A percentile compares a stretch with the other conserved stretches of the same genome.
These are phyloP conservation scores for Noctua pronuba DNA, from an alignment of 2,888 invertebrate species.

Conservation along the genomic window DNA sequence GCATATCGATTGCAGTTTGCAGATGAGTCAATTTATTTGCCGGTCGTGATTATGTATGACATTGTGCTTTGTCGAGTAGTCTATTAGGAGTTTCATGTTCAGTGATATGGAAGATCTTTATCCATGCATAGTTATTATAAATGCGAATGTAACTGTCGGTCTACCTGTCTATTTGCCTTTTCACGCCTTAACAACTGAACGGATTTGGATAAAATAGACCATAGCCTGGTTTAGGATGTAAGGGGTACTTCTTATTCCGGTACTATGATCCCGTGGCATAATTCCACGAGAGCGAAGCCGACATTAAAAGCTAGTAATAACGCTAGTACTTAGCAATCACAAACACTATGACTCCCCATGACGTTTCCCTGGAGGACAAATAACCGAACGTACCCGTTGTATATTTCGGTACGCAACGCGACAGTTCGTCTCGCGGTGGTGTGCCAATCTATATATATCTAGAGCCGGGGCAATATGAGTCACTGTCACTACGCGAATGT, in stretches of 20 bases:
- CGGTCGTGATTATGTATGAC: background rate
- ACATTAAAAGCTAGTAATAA: background rate
- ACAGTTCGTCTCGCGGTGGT: conserved; percentile 62
- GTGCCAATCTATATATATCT: conserved; percentile 63
- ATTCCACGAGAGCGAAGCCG: background rate
- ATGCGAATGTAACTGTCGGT: background rate
- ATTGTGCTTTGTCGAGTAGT: background rate
- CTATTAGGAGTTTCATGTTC: background rate
- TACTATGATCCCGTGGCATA: background rate
- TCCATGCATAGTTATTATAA: background rate
- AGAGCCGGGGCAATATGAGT: conserved; percentile 63
- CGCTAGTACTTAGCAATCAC: background rate
- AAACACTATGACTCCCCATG: background rate
- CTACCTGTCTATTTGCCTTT: background rate
- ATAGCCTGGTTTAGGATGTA: background rate
- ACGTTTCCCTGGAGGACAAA: conserved; percentile 13
- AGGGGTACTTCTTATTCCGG: background rate
- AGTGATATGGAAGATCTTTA: background rate
- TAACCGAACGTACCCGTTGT: conserved; percentile 14
- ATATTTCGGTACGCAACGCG: conserved; percentile 51
- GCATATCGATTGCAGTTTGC: conserved; percentile 19
- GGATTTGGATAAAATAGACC: background rate
- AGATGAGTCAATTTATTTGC: conserved; percentile 25
- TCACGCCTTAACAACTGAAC: background rate
- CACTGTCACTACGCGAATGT: conserved; percentile 65